Conservation (phyloP, 92 coral and sea anemone species). For the Desmophyllum pertusum region DNA sequence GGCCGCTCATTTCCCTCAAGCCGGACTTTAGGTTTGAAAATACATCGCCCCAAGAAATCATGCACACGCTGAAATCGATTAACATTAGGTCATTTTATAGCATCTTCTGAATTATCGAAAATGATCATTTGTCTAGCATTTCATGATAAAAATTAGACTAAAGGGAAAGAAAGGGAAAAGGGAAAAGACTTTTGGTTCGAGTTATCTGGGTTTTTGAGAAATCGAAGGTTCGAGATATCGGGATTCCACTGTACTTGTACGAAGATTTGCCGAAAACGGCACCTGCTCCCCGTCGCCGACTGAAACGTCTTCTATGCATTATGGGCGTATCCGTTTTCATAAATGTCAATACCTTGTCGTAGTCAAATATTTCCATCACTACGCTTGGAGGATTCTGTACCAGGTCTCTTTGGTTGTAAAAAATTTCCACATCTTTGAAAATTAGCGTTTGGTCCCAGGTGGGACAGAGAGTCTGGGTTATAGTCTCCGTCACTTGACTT, state of each 20-base stretch:
- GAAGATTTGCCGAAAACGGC: not conserved
- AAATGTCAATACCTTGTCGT: conserved; percentile 53
- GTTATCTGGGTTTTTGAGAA: too few species aligned
- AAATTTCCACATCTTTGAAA: conserved; percentile 73
- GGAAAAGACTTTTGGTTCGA: too few species aligned
- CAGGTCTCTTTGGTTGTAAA: conserved; percentile 59
- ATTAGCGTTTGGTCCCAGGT: conserved; percentile 93
- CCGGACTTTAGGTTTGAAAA: conserved; percentile 77
- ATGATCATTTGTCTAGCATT: too few species aligned
- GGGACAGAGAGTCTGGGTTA: conserved; percentile 72
- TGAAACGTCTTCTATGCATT: too few species aligned
- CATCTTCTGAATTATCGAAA: too few species aligned
- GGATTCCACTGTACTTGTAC: too few species aligned
- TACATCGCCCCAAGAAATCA: conserved; percentile 91
- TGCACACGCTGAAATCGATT: conserved; percentile 64
- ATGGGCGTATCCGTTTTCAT: too few species aligned
- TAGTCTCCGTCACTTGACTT: conserved; percentile 74
- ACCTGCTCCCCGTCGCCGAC: too few species aligned
- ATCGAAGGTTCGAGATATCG: too few species aligned
- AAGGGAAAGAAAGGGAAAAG: too few species aligned
- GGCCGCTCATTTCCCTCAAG: conserved; percentile 32
- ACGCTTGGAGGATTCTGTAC: conserved; percentile 75
- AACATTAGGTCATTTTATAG: too few species aligned
- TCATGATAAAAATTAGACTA: too few species aligned
- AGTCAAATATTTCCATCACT: conserved; percentile 83